These are phyloP conservation scores for Sarcophaga subvicina DNA, from an alignment of 2,888 invertebrate genomes.

Conservation along the genomic window DNA sequence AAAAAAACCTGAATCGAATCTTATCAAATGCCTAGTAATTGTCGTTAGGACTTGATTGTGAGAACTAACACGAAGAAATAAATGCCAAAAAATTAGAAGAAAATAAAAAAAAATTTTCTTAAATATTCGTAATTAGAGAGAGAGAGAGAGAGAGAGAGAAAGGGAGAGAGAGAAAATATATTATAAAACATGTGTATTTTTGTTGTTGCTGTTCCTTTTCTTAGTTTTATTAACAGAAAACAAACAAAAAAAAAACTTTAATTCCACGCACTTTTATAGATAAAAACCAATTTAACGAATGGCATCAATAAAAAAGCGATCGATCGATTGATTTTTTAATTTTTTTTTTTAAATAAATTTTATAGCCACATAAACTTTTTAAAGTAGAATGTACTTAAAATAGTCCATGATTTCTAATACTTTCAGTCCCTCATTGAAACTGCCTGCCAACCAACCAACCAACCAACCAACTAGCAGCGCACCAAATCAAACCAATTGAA, in stretches of 20 bases:
- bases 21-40: too few species aligned
- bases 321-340: constrained; percentile 10
- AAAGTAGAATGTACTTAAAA: constrained; percentile 3
- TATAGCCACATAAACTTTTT: not conserved
- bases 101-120: not conserved
- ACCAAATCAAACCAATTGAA: not conserved
- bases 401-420: constrained; percentile 15
- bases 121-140: too few species aligned
- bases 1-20: too few species aligned
- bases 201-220: not conserved
- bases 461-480: too few species aligned
- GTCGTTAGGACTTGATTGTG: not conserved
- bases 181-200: too few species aligned
- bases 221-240: too few species aligned
- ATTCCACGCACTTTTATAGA: constrained; percentile 30
- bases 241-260: not conserved
- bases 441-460: not conserved
- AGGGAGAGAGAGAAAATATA: too few species aligned
- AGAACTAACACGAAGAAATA: not conserved
- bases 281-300: not conserved
- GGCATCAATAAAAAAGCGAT: too few species aligned
- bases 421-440: not conserved
- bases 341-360: not conserved
- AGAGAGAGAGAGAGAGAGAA: too few species aligned
- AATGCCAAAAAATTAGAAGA: not conserved